Percentiles rank a stretch among this genome's conserved stretches.
Evolutionary conservation across 2,888 invertebrate genomes (phyloP).

Genomic region (Diploptera punctata): DNA sequence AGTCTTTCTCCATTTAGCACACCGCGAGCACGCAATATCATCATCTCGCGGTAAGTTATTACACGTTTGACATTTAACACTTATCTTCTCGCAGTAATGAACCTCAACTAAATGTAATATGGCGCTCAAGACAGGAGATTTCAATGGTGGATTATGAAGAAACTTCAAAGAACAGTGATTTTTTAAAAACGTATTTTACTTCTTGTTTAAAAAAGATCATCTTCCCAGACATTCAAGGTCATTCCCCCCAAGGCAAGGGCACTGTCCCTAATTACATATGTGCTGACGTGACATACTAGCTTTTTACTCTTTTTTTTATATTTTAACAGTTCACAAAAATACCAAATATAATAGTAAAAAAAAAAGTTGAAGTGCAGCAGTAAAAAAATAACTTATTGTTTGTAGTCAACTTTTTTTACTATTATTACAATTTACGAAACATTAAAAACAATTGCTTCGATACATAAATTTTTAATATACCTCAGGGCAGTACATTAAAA

Average conservation of each 20-base stretch:
- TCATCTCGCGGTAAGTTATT: neutral
- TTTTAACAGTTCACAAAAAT: neutral
- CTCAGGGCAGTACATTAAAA: no score
- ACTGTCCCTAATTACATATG: neutral
- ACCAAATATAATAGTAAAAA: neutral
- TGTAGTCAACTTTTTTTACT: neutral
- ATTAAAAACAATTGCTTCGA: no score
- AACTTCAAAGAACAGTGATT: neutral
- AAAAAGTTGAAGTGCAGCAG: neutral
- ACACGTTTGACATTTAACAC: neutral
- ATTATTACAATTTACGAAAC: neutral
- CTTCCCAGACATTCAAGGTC: slow-evolving; percentile 9
- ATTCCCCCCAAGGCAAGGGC: slow-evolving; percentile 20
- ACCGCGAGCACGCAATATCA: neutral
- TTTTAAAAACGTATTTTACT: neutral
- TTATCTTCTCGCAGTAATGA: neutral
- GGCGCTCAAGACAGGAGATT: neutral
- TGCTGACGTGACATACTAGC: no score
- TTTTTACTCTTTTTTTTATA: neutral
- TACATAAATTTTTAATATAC: no score
- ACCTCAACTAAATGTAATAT: neutral
- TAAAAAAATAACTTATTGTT: neutral
- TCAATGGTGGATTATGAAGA: neutral
- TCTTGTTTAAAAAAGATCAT: neutral
- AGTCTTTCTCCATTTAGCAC: neutral